These are phyloP conservation scores for Umimayanthus chanpuru DNA, from an alignment of 92 coral and sea anemone species.

Conservation along the genomic window DNA sequence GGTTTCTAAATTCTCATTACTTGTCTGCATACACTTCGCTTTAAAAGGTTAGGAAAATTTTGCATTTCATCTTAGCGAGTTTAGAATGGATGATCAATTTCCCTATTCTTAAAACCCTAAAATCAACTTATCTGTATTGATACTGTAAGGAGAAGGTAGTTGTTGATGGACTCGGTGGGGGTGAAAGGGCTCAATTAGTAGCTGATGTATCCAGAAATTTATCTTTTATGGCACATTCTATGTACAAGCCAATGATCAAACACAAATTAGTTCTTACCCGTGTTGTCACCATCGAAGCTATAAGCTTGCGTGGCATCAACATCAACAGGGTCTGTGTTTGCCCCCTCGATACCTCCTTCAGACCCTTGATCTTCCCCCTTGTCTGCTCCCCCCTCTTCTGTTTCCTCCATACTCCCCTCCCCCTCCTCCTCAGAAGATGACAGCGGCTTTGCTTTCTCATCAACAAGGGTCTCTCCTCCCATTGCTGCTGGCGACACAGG, in stretches of 20 bases:
- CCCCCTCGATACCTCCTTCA: background rate
- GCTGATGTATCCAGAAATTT: too few relatives aligned
- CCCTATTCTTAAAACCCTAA: too few relatives aligned
- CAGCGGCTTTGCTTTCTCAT: background rate
- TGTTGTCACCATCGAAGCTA: slow-evolving; percentile 16
- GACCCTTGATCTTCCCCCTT: background rate
- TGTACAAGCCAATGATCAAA: background rate
- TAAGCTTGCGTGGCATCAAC: slow-evolving; percentile 33
- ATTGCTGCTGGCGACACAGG: background rate
- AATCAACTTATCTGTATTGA: too few relatives aligned
- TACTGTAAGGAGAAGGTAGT: too few relatives aligned
- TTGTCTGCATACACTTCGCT: too few relatives aligned
- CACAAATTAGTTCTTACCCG: background rate
- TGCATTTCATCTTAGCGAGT: too few relatives aligned
- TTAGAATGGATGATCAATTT: too few relatives aligned
- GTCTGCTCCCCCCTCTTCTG: background rate
- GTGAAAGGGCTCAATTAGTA: too few relatives aligned
- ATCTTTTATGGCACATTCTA: background rate
- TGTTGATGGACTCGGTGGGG: too few relatives aligned
- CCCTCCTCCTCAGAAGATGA: background rate
- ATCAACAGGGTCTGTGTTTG: background rate
- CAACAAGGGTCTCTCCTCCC: background rate
- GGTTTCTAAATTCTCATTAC: too few relatives aligned
- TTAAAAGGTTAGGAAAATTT: too few relatives aligned
- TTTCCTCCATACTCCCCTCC: background rate